These are phyloP conservation scores for Apis cerana DNA, from an alignment of 1,140 invertebrate genomes.

Conservation along the genomic window DNA sequence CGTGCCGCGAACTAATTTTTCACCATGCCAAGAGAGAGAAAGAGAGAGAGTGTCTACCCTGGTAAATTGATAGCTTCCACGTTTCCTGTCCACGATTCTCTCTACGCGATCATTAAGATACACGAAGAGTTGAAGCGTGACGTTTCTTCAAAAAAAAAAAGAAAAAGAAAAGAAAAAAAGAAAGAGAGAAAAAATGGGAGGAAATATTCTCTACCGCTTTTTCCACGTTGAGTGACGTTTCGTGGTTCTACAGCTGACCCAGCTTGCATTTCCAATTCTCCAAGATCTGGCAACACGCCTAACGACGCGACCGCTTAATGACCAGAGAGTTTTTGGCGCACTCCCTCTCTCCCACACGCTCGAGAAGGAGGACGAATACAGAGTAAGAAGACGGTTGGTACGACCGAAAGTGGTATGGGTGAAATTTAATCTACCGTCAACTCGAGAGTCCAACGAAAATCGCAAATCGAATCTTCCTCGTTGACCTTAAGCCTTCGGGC, in stretches of 20 bases:
- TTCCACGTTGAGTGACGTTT: background rate
- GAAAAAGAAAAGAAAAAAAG: background rate
- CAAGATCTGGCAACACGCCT: conserved; percentile 34
- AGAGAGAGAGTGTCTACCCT: background rate
- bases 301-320: conserved; percentile 49
- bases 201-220: conserved; percentile 11
- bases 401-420: background rate
- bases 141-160: background rate
- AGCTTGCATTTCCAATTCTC: conserved; percentile 6
- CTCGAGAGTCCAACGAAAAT: conserved; percentile 40
- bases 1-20: conserved; percentile 18
- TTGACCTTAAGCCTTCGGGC: conserved; percentile 14
- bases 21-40: background rate
- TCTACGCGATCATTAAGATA: conserved; percentile 15
- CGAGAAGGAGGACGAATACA: background rate
- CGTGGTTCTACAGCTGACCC: background rate
- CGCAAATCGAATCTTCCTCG: conserved; percentile 55
- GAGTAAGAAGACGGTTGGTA: conserved; percentile 17
- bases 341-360: background rate
- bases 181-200: background rate
- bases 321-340: conserved; percentile 10
- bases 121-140: background rate
- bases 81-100: conserved; percentile 3
- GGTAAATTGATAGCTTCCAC: conserved; percentile 19
- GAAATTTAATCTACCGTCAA: conserved; percentile 54